Conservation (phyloP, 2,888 invertebrate genomes). For the Cheilosia urbana region DNA sequence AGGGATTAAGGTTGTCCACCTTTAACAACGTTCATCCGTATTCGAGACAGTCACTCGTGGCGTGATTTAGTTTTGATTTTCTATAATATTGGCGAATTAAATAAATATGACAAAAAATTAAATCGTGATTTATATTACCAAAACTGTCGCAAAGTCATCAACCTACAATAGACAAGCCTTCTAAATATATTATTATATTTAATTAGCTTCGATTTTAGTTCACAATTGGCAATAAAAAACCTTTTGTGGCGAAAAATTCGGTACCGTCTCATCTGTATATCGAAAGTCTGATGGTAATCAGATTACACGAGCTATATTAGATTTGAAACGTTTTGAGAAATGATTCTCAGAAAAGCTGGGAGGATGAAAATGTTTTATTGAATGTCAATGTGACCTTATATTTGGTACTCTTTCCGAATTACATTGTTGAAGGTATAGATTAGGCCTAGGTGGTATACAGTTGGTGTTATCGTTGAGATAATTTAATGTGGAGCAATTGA, state of each 20-base stretch:
- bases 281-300: conserved; percentile 23
- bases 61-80: conserved; percentile 13
- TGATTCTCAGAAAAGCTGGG: background rate
- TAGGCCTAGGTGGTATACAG: background rate
- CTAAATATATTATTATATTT: conserved; percentile 4
- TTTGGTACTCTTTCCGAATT: background rate
- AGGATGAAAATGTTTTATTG: conserved; percentile 3
- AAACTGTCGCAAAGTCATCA: conserved; percentile 33
- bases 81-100: conserved; percentile 12
- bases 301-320: conserved; percentile 23
- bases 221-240: conserved; percentile 2
- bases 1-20: conserved; percentile 23
- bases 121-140: conserved; percentile 11
- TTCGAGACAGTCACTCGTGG: conserved; percentile 33
- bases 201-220: conserved; percentile 19
- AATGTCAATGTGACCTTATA: conserved; percentile 31
- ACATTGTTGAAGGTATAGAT: background rate
- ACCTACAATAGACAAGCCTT: conserved; percentile 19
- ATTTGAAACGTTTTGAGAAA: background rate
- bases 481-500: conserved; percentile 15
- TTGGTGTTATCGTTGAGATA: background rate
- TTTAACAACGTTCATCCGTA: background rate
- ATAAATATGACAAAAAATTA: background rate
- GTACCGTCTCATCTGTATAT: conserved; percentile 1
- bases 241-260: background rate